Evolutionary conservation across 1,140 invertebrate genomes (phyloP), one percentile per base, ranked within the genome.

Genomic region (Bombus sibiricus): DNA sequence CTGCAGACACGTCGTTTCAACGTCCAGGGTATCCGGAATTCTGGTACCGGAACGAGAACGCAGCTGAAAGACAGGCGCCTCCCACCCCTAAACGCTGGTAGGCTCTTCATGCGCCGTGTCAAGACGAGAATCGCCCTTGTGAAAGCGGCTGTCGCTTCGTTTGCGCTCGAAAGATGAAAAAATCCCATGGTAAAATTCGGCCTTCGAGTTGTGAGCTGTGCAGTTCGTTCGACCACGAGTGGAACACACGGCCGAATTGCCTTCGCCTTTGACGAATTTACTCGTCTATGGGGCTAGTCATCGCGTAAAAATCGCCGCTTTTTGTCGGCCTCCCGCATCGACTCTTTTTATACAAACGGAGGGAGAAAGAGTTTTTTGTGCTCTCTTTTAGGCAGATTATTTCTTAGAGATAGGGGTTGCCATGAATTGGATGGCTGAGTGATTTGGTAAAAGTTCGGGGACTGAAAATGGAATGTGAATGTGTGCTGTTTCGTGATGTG

Each of bases 61-160:
- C 18, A 53, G 47, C 47, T 22, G 84, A 66, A 86, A 53, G 13
- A 77, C 37, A 81, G 62, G 68, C 77, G 77, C 64, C 32, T 53
- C 76, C 66, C 73, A 47, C 66, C 59, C 71, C 53, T 59, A 28
- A 9, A 62, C 82, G 78, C 18, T 57, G 86, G 43, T 79, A 59
- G 57, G 78, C 79, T 89, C 84, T 89, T 89, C 83, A 89, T 80
- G 81, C 87, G 69, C 68, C 80, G 87, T 62, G 87, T 86, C 79
- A 86, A 89, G 87, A 80, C 88, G 79, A 64, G 84, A 83, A 89
- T 77, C 87, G 69, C 76, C 86, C 83, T 79, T 84, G 80, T 83
- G 87, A 86, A 89, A 88, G 62, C 75, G 76, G 72, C 83, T 86
- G 75, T 22, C 28, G 74, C 79, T 88, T n/a, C 78, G 86, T 88